Conservation (phyloP, 2,797 vertebrate genomes). For the Lycodopsis pacificus region DNA sequence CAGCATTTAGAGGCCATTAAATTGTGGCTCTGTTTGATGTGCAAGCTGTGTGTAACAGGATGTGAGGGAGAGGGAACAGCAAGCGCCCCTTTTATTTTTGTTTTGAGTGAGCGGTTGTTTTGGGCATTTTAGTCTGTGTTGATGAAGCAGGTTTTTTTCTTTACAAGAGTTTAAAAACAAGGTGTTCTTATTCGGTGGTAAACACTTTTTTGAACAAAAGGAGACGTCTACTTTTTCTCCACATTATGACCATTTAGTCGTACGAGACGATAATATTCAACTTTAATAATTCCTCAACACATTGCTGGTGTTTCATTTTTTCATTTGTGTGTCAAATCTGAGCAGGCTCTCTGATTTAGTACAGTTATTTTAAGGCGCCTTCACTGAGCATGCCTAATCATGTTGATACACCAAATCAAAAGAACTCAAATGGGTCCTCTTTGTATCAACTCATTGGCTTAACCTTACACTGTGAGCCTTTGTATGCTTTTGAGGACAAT, state of each 20-base stretch:
- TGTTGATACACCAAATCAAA: constrained; percentile 34
- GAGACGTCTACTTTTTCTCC: background rate
- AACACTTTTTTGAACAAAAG: constrained; percentile 11
- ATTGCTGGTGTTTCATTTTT: constrained; percentile 1
- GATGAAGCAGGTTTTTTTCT: constrained; percentile 38
- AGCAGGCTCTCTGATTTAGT: constrained; percentile 4
- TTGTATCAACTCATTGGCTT: constrained; percentile 22
- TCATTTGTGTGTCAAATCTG: background rate
- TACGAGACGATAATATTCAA: constrained; percentile 7
- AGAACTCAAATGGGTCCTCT: constrained; percentile 9
- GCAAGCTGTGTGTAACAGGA: constrained; percentile 73
- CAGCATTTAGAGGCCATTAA: constrained; percentile 73
- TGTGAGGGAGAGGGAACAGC: constrained; percentile 56
- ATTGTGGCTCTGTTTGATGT: constrained; percentile 77
- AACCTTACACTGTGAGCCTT: constrained; percentile 10
- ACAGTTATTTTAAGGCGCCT: background rate
- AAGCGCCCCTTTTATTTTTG: constrained; percentile 66
- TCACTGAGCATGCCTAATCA: constrained; percentile 11
- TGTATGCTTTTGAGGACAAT: constrained; percentile 33
- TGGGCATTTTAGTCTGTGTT: constrained; percentile 32
- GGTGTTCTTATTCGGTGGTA: constrained; percentile 2
- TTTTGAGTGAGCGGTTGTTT: constrained; percentile 56
- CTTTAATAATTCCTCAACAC: constrained; percentile 1
- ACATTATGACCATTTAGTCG: constrained; percentile 6
- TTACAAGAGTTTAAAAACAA: constrained; percentile 23